phyloP scores from a whole-genome alignment of 2,888 invertebrate species.

The Drosophila villosipedis region DNA sequence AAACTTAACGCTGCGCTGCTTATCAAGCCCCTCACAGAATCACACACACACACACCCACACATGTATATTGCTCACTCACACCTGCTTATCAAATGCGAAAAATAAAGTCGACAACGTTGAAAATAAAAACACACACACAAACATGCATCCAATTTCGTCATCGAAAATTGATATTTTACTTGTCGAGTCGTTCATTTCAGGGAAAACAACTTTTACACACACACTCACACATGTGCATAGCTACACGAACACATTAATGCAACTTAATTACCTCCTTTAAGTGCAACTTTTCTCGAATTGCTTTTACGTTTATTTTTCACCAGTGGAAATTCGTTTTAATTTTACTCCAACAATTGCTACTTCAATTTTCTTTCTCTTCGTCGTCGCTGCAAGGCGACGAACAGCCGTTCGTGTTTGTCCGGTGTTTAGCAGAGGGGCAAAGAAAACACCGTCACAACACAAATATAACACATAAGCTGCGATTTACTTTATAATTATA shows the following conservation, averaged over 20 bases:
- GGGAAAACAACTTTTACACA: constrained; percentile 74
- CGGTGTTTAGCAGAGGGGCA: constrained; percentile 10
- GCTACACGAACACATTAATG: constrained; percentile 36
- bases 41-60: constrained; percentile 14
- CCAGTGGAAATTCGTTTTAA: constrained; percentile 59
- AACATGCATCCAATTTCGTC: constrained; percentile 64
- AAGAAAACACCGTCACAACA: constrained; percentile 25
- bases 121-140: constrained; percentile 54
- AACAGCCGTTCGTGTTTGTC: constrained; percentile 38
- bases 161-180: constrained; percentile 66
- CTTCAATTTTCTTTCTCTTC: constrained; percentile 44
- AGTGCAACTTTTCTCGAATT: constrained; percentile 64
- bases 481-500: constrained; percentile 12
- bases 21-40: constrained; percentile 39
- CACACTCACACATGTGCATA: constrained; percentile 24
- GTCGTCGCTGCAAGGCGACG: constrained; percentile 50
- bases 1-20: constrained; percentile 44
- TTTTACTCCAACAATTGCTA: constrained; percentile 50
- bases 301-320: constrained; percentile 56
- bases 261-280: constrained; percentile 68
- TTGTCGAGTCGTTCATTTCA: constrained; percentile 56
- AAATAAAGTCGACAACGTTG: constrained; percentile 46
- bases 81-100: constrained; percentile 68
- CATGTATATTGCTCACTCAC: constrained; percentile 43
- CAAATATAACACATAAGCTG: constrained; percentile 16